Percentiles rank a stretch among this genome's conserved stretches.
These are phyloP conservation scores for Epizoanthus rinbou DNA, from an alignment of 92 coral and sea anemone species.

Conservation along the genomic window DNA sequence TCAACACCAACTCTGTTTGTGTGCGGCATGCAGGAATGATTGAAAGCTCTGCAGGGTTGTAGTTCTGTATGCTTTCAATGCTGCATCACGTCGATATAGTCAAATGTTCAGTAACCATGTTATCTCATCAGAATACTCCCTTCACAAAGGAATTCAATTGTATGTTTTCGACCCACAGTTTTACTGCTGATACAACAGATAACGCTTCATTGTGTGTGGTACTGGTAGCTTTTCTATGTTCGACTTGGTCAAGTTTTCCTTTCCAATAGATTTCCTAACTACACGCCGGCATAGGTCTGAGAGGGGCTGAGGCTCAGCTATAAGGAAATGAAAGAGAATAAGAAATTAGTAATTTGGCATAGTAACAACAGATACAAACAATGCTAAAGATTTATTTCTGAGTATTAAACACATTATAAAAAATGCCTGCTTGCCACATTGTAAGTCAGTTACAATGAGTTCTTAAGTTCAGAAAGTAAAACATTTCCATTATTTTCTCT, in stretches of 20 bases:
- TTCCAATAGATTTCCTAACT: constrained; percentile 95
- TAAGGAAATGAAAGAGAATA: not conserved
- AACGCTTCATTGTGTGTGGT: constrained; percentile 91
- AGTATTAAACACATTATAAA: too few species aligned
- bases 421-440: too few species aligned
- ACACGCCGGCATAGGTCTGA: constrained; percentile 93
- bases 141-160: not conserved
- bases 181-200: constrained; percentile 88
- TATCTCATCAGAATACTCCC: not conserved
- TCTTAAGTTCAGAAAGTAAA: too few species aligned
- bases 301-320: constrained; percentile 99
- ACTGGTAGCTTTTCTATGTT: constrained; percentile 91
- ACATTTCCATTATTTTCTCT: too few species aligned
- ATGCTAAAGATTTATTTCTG: not conserved
- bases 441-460: too few species aligned
- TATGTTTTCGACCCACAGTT: not conserved
- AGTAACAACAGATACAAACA: not conserved
- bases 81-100: too few species aligned
- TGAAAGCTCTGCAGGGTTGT: too few species aligned
- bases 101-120: too few species aligned
- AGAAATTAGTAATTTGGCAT: not conserved
- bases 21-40: too few species aligned
- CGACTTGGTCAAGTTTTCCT: constrained; percentile 84
- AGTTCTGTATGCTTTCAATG: too few species aligned
- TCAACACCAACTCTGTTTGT: too few species aligned